Evolutionary conservation across 37 sponge, comb jelly and placozoan species (phyloP), one percentile per base, ranked within the genome.

Genomic region (Ephydatia muelleri): DNA sequence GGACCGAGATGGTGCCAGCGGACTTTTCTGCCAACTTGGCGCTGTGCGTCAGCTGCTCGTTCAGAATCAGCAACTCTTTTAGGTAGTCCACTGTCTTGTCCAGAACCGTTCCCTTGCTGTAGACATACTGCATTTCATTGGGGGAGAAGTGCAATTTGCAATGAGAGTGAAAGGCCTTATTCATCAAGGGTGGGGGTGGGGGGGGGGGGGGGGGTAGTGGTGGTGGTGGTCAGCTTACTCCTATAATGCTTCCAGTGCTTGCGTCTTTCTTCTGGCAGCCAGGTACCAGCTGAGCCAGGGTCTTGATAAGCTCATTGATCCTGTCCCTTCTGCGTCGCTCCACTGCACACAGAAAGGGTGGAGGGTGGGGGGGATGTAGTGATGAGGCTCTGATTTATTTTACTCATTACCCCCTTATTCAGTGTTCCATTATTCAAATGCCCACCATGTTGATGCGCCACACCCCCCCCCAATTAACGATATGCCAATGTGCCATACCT

Each of bases 211-310:
- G 4, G 69, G 69, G 19, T 22, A n/a, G n/a, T n/a, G n/a, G n/a
- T n/a, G n/a, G n/a, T n/a, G 19, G 9, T 9, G 33, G 6, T 2
- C 9, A 12, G 49, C 86, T 72, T 23, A 91, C 91, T 80, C 84
- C 83, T 38, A 87, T 82, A 31, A 91, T 78, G 29, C 78, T 92
- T 0, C 93, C 93, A 38, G 85, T 84, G 34, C 89, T 81, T 5
- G 87, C 65, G 38, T 86, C 90, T 76, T 94, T 94, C 84, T 96
- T 91, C 91, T 96, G 95, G 75, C 97, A 96, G 29, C 87, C 95
- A 26, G 97, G 97, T 26, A 97, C 92, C 43, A 97, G 77, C 88
- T 92, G 87, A 23, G 95, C 95, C 28, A 97, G 79, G 25, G 77
- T 90, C 78, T 88, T 85, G n/a, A 92, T 97, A 87, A 94, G 82